These are phyloP conservation scores for Cheilinus undulatus DNA, from an alignment of 2,113 vertebrate genomes.

Conservation along the genomic window DNA sequence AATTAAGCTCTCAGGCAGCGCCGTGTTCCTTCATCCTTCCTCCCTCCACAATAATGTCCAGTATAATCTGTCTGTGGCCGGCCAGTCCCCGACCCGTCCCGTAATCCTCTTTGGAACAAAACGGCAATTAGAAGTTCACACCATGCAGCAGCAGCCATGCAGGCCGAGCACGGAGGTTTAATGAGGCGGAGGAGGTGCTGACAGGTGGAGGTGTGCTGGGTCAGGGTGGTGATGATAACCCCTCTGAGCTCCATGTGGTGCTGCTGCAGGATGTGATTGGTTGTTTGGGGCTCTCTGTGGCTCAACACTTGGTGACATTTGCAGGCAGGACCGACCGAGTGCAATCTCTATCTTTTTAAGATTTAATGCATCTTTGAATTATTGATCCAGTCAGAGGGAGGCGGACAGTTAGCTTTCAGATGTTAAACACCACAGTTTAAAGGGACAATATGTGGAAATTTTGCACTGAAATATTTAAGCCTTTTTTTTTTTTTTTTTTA, in stretches of 20 bases:
- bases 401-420: too few species aligned
- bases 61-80: slow-evolving; percentile 55
- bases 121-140: slow-evolving; percentile 46
- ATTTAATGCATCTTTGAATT: too few species aligned
- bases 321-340: too few species aligned
- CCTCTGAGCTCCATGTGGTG: background rate
- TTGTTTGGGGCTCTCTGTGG: too few species aligned
- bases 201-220: background rate
- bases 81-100: slow-evolving; percentile 15
- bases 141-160: background rate
- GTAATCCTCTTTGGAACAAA: slow-evolving; percentile 66
- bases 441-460: too few species aligned
- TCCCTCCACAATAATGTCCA: slow-evolving; percentile 55
- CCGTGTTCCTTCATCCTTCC: slow-evolving; percentile 39
- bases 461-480: too few species aligned
- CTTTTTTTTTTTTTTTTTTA: too few species aligned
- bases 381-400: too few species aligned
- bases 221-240: background rate
- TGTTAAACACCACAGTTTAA: too few species aligned
- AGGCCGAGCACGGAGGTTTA: background rate
- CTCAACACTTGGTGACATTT: background rate
- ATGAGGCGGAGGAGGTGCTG: background rate
- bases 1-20: slow-evolving; percentile 55
- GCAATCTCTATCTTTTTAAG: too few species aligned
- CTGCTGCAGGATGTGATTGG: background rate